phyloP scores from a whole-genome alignment of 2,113 vertebrate genomes.

The Australoheros scitulus region DNA sequence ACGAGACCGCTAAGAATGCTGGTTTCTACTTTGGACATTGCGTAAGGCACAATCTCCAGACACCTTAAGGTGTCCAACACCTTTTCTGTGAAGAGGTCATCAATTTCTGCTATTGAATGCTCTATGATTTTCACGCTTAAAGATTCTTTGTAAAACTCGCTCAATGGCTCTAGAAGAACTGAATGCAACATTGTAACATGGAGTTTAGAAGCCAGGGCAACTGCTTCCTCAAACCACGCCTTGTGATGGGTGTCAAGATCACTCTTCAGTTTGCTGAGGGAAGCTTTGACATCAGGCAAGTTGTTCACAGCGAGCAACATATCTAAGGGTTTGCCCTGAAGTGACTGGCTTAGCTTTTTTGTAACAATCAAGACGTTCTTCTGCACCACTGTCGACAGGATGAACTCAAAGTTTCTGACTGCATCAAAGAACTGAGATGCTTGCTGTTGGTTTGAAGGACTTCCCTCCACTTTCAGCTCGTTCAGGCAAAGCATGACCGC shows the following conservation, averaged over 20 bases:
- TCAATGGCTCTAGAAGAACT: slow-evolving; percentile 73
- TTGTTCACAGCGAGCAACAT: slow-evolving; percentile 73
- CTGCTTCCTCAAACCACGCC: slow-evolving; percentile 80
- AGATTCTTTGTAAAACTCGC: slow-evolving; percentile 78
- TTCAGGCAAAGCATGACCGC: slow-evolving; percentile 71
- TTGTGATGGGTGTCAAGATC: slow-evolving; percentile 76
- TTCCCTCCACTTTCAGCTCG: slow-evolving; percentile 68
- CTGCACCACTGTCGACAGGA: slow-evolving; percentile 76
- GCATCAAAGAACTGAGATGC: slow-evolving; percentile 65
- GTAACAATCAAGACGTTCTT: slow-evolving; percentile 72
- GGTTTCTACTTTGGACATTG: slow-evolving; percentile 80
- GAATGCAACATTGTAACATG: slow-evolving; percentile 71
- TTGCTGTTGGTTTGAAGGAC: slow-evolving; percentile 52
- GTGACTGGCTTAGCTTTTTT: slow-evolving; percentile 72
- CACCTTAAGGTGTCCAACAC: slow-evolving; percentile 77
- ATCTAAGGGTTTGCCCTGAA: slow-evolving; percentile 80
- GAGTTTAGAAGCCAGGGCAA: slow-evolving; percentile 70
- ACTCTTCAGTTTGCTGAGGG: slow-evolving; percentile 65
- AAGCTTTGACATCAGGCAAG: slow-evolving; percentile 67
- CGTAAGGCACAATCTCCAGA: slow-evolving; percentile 85
- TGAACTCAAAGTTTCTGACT: slow-evolving; percentile 79
- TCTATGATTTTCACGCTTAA: slow-evolving; percentile 72
- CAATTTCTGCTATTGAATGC: slow-evolving; percentile 73
- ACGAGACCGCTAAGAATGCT: slow-evolving; percentile 72
- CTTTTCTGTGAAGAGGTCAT: slow-evolving; percentile 76